phyloP scores from a whole-genome alignment of 30 jellyfish, hydroid and myxozoan genomes.

The Clytia hemisphaerica region DNA sequence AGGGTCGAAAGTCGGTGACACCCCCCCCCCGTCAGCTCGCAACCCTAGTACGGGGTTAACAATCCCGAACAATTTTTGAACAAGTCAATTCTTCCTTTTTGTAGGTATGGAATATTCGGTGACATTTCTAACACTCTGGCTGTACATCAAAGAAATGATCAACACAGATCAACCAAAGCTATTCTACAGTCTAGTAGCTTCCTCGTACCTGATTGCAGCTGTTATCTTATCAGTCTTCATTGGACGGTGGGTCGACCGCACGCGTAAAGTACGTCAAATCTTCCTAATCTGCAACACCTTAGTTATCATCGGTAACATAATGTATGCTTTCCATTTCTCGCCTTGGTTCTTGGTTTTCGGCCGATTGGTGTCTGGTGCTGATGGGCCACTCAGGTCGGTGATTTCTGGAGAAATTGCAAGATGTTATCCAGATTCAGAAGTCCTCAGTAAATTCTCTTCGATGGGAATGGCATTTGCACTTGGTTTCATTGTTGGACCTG shows the following conservation, averaged over 20 bases:
- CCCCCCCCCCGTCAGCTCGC: no score
- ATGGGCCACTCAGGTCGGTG: slow-evolving; percentile 30
- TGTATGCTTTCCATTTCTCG: slow-evolving; percentile 34
- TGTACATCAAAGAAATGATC: slow-evolving; percentile 4
- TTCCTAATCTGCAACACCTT: slow-evolving; percentile 24
- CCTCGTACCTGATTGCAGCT: slow-evolving; percentile 20
- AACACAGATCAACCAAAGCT: slow-evolving; percentile 10
- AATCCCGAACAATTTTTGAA: no score
- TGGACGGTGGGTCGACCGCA: slow-evolving; percentile 30
- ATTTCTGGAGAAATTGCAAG: slow-evolving; percentile 34
- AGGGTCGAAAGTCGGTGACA: no score
- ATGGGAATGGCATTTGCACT: slow-evolving; percentile 17
- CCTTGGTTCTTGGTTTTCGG: slow-evolving; percentile 38
- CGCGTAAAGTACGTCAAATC: slow-evolving; percentile 9
- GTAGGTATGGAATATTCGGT: slow-evolving; percentile 32
- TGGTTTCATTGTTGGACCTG: slow-evolving; percentile 28
- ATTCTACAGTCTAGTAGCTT: slow-evolving; percentile 20
- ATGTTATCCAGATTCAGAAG: slow-evolving; percentile 5
- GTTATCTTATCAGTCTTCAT: slow-evolving; percentile 4
- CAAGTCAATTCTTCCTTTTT: no score
- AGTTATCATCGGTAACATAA: slow-evolving; percentile 28
- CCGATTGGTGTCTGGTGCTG: slow-evolving; percentile 46
- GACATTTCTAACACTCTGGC: slow-evolving; percentile 34
- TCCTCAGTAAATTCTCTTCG: slow-evolving; percentile 1
- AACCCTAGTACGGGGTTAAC: no score